These are phyloP conservation scores for Ennomos erosarius DNA, from an alignment of 2,888 invertebrate genomes.

Conservation along the genomic window DNA sequence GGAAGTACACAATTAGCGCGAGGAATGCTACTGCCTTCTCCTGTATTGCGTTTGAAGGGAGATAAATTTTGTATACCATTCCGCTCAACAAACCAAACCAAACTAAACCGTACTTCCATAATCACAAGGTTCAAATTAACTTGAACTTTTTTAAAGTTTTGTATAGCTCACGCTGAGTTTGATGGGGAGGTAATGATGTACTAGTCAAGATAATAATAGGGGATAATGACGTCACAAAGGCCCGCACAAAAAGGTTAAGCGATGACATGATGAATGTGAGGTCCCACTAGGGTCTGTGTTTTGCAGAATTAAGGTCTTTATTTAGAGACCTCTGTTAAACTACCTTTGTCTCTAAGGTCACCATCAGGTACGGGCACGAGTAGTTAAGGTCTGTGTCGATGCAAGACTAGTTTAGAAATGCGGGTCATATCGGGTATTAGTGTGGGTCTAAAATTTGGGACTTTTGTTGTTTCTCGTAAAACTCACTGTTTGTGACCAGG, in stretches of 20 bases:
- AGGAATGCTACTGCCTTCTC: background rate
- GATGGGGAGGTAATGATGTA: conserved; percentile 42
- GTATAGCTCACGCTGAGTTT: conserved; percentile 32
- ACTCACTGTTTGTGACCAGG: too few relatives aligned
- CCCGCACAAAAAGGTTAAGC: conserved; percentile 45
- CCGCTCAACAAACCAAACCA: conserved; percentile 1
- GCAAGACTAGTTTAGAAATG: too few relatives aligned
- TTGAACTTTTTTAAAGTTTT: background rate
- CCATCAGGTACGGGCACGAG: too few relatives aligned
- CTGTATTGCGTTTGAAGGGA: conserved; percentile 6
- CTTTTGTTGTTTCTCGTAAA: too few relatives aligned
- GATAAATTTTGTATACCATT: conserved; percentile 27
- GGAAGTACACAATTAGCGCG: too few relatives aligned
- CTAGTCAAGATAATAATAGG: conserved; percentile 42
- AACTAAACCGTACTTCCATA: background rate
- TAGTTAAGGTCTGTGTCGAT: too few relatives aligned
- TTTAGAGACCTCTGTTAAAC: conserved; percentile 3
- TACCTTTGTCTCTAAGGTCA: background rate
- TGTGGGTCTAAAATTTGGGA: too few relatives aligned
- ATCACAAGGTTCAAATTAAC: conserved; percentile 11
- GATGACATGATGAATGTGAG: conserved; percentile 45
- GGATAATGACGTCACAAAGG: conserved; percentile 44
- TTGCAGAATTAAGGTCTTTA: conserved; percentile 20
- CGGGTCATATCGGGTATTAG: too few relatives aligned
- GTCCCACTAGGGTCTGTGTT: conserved; percentile 11